These are phyloP conservation scores for Tinamus guttatus DNA, from an alignment of 2,113 vertebrate genomes.

Conservation along the genomic window DNA sequence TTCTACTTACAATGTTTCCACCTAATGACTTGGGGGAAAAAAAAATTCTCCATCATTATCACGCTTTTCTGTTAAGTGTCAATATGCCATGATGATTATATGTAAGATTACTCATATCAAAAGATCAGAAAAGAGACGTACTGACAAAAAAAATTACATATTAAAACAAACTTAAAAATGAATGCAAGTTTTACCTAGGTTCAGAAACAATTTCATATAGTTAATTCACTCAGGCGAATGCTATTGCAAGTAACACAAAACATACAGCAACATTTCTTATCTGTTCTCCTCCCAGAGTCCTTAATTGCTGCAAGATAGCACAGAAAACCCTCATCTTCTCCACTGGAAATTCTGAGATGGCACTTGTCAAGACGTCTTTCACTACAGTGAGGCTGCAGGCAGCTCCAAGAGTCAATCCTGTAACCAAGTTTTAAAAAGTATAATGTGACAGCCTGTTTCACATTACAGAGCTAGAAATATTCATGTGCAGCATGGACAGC, in stretches of 20 bases:
- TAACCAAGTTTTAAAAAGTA: background rate
- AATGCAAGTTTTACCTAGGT: background rate
- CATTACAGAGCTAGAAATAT: background rate
- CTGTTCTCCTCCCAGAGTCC: constrained; percentile 81
- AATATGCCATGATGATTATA: background rate
- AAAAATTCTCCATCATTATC: background rate
- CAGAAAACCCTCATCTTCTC: constrained; percentile 76
- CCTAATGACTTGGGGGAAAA: constrained; percentile 84
- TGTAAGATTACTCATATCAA: background rate
- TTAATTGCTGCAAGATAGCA: constrained; percentile 80
- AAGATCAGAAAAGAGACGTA: background rate
- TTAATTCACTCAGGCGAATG: background rate
- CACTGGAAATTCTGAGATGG: constrained; percentile 50
- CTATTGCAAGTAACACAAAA: background rate
- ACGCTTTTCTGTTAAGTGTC: background rate
- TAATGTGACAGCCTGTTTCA: background rate
- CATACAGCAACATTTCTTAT: constrained; percentile 83
- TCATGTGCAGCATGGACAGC: background rate
- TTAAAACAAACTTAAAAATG: background rate
- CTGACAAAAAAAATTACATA: background rate
- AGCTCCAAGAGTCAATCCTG: constrained; percentile 82
- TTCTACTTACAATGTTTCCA: constrained; percentile 86
- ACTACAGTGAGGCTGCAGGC: constrained; percentile 80
- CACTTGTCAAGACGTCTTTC: constrained; percentile 69
- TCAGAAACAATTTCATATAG: background rate